A percentile compares a stretch with the other conserved stretches of the same genome.
phyloP scores from a whole-genome alignment of 1,140 invertebrate species.

The Drosophila kanapiae region DNA sequence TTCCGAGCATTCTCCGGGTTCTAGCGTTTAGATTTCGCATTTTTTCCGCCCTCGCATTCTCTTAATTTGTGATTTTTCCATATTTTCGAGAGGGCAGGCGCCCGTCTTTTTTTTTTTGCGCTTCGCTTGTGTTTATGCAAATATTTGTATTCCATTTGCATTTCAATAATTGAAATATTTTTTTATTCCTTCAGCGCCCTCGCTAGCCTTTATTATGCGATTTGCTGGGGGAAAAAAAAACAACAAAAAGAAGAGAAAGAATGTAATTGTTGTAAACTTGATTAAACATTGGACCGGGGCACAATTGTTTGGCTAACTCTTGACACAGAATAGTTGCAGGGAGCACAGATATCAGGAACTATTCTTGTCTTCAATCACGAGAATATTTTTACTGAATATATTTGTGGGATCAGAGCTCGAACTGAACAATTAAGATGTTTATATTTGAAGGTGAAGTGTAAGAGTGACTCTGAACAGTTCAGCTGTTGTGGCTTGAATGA shows the following conservation, averaged over 20 bases:
- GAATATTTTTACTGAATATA: no score
- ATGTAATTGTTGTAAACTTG: slow-evolving; percentile 68
- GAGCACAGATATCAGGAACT: no score
- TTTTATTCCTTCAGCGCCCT: slow-evolving; percentile 40
- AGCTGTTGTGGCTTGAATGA: no score
- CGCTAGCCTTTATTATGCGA: slow-evolving; percentile 63
- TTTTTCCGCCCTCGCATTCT: slow-evolving; percentile 10
- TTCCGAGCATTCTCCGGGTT: neutral
- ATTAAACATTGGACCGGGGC: slow-evolving; percentile 49
- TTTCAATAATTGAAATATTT: slow-evolving; percentile 79
- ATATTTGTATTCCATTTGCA: slow-evolving; percentile 80
- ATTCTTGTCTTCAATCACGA: no score
- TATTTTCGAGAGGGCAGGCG: slow-evolving; percentile 7
- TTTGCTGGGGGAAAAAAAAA: slow-evolving; percentile 37
- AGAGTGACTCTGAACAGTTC: no score
- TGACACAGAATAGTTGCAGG: slow-evolving; percentile 20
- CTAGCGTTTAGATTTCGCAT: slow-evolving; percentile 3
- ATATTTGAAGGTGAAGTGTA: no score
- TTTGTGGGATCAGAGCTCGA: no score
- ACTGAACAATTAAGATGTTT: no score
- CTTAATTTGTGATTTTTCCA: slow-evolving; percentile 40
- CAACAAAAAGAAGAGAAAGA: slow-evolving; percentile 12
- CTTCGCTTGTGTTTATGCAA: slow-evolving; percentile 67
- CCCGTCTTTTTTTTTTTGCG: slow-evolving; percentile 23
- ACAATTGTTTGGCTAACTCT: slow-evolving; percentile 45